These are phyloP conservation scores for Meriones unguiculatus DNA, from an alignment of 2,113 vertebrate species.

Conservation along the genomic window DNA sequence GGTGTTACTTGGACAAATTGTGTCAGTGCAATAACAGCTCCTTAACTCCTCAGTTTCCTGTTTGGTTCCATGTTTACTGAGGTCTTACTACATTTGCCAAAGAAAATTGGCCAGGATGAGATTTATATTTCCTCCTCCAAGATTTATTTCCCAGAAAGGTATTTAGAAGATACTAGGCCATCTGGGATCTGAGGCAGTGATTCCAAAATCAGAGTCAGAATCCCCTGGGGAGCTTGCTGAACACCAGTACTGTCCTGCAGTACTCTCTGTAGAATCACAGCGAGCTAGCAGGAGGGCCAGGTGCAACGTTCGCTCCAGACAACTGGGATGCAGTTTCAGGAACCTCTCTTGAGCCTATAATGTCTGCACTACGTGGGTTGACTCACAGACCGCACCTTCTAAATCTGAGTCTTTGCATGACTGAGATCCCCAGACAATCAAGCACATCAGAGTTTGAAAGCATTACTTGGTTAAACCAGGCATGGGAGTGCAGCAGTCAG, in stretches of 20 bases:
- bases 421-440: neutral
- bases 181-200: constrained; percentile 7
- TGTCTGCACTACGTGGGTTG: neutral
- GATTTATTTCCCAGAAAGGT: neutral
- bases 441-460: constrained; percentile 41
- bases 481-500: neutral
- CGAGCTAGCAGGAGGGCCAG: neutral
- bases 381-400: neutral
- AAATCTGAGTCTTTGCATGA: constrained; percentile 17
- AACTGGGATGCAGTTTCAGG: neutral
- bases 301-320: neutral
- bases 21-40: neutral
- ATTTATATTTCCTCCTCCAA: constrained; percentile 18
- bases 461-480: neutral
- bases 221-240: neutral
- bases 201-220: neutral
- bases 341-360: neutral
- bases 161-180: constrained; percentile 17
- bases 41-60: neutral
- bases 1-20: constrained; percentile 1
- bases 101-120: constrained; percentile 14
- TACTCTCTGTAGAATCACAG: neutral
- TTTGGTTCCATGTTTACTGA: neutral
- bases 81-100: neutral
- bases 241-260: neutral